Evolutionary conservation across 2,888 invertebrate genomes (phyloP).

Genomic region (Cheilosia variabilis): DNA sequence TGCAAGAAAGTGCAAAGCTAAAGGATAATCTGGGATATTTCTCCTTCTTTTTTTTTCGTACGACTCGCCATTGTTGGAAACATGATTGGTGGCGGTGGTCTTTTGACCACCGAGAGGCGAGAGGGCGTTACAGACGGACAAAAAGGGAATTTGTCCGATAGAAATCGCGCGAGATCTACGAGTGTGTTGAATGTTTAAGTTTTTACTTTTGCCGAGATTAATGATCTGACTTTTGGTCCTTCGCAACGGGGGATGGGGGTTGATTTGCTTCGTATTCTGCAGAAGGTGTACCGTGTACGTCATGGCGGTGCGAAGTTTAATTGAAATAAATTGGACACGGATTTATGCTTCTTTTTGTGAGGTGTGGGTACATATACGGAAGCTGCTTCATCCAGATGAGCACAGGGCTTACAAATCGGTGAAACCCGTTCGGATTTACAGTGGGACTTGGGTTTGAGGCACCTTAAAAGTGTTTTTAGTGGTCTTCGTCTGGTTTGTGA

Average conservation of each 20-base stretch:
- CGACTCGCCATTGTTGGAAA: not conserved
- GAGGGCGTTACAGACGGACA: not conserved
- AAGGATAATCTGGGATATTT: slow-evolving; percentile 41
- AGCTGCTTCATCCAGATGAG: too few species aligned
- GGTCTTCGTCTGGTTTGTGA: too few species aligned
- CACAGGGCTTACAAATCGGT: too few species aligned
- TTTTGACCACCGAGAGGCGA: not conserved
- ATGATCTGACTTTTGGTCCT: slow-evolving; percentile 22
- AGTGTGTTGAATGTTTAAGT: slow-evolving; percentile 11
- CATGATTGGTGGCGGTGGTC: slow-evolving; percentile 24
- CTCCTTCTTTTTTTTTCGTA: not conserved
- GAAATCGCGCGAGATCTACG: slow-evolving; percentile 14
- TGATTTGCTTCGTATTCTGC: slow-evolving; percentile 6
- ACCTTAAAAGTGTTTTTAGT: too few species aligned
- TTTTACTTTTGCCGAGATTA: slow-evolving; percentile 27
- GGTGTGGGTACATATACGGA: too few species aligned
- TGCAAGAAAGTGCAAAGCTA: slow-evolving; percentile 54
- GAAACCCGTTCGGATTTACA: too few species aligned
- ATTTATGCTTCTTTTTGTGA: too few species aligned
- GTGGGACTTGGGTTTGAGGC: too few species aligned
- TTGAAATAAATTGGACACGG: too few species aligned
- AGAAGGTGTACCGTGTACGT: too few species aligned
- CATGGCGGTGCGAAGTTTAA: too few species aligned
- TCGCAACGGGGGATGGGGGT: not conserved
- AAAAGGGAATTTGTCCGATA: slow-evolving; percentile 34